Conservation (phyloP, 2,888 invertebrate species). For the Salticus scenicus region DNA sequence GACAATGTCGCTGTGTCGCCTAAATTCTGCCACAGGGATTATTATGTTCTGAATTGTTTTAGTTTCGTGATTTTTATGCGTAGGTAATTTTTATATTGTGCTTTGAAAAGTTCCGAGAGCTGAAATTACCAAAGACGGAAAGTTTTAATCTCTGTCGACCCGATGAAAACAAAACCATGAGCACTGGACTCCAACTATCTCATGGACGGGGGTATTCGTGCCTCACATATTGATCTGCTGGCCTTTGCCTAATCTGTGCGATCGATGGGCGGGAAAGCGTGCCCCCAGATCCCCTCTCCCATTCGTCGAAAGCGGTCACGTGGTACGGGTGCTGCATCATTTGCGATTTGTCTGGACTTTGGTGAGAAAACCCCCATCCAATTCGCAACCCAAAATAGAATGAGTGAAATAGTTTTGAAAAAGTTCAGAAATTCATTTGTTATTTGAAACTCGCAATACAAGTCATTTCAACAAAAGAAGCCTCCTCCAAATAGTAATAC, state of each 20-base stretch:
- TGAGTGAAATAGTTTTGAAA: not conserved
- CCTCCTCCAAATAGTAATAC: no score
- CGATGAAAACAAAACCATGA: no score
- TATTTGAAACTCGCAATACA: not conserved
- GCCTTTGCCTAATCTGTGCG: slow-evolving; percentile 40
- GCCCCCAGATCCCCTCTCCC: slow-evolving; percentile 9
- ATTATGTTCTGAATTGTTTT: no score
- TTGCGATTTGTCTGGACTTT: not conserved
- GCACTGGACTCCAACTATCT: not conserved
- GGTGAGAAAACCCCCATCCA: not conserved
- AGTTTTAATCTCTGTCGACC: no score
- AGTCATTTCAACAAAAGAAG: no score
- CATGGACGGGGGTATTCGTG: slow-evolving; percentile 25
- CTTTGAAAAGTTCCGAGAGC: no score
- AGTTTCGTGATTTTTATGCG: no score
- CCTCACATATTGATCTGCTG: slow-evolving; percentile 49
- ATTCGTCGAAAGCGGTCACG: slow-evolving; percentile 9
- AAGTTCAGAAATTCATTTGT: not conserved
- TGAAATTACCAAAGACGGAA: no score
- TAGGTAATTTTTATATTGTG: no score
- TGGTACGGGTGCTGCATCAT: slow-evolving; percentile 11
- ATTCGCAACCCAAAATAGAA: not conserved
- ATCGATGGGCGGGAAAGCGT: slow-evolving; percentile 23
- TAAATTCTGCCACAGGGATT: no score
- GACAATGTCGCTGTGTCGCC: no score